Base-by-base conservation (phyloP, 2,113 vertebrate species). In the Prunella himalayana region DNA sequence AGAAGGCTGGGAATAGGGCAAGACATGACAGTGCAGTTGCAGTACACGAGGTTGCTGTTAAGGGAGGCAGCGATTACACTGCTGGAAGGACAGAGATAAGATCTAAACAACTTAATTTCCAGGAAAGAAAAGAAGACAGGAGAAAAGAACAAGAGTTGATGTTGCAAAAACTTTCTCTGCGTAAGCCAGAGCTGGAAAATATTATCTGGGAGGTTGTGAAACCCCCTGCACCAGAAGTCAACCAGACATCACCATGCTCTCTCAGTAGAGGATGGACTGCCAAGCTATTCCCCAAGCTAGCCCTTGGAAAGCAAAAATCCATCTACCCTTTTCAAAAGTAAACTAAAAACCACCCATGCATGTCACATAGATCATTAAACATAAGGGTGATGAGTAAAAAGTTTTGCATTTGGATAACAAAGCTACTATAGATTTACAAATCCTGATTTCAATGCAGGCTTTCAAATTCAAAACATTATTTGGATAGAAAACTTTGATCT, bases 101-200 rank as follows among this genome's bases (percentile, higher is more conserved):
- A 90, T 92, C 79, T 86, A 65, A 92, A 89, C 4, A 3, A 31
- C 24, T 60, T 71, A 39, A 82, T 57, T 90, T 92, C 82, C 75
- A 86, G 76, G 79, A 68, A 93, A 90, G 73, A 81, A 92, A 91
- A 87, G 60, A 85, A 61, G 60, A 79, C 79, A 50, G 25, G 42
- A 45, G 88, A 54, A 84, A 83, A 69, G 19, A 88, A 44, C 33
- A 61, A 16, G 17, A 33, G 12, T 42, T 41, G 61, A 42, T 79
- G 49, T 68, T 94, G 70, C 93, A 85, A 92, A 95, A 90, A 39
- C 61, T 39, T 72, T 70, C 68, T 56, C 51, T 59, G 70, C 10
- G 3, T 47, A 84, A 93, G 39, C 42, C 54, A 85, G 88, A 0
- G 4, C 17, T 64, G 37, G 57, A 88, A 49, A 7, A 82, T 31